A percentile compares a stretch with the other conserved stretches of the same genome.
Conservation (phyloP, 2,113 vertebrate genomes). For the Atrichornis clamosus region DNA sequence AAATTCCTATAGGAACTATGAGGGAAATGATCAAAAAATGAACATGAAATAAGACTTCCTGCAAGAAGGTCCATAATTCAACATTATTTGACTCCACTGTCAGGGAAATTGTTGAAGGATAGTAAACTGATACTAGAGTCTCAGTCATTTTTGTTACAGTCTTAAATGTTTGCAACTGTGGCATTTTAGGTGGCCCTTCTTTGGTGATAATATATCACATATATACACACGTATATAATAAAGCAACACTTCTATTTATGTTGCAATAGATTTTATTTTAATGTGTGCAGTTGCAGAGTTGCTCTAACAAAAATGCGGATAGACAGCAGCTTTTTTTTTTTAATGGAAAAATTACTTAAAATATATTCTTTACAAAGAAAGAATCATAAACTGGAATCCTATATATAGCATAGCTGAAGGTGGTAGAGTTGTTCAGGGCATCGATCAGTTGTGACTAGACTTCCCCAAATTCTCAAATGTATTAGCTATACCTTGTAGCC, state of each 20-base stretch:
- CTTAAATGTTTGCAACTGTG: slow-evolving; percentile 75
- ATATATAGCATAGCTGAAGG: background rate
- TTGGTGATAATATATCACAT: slow-evolving; percentile 51
- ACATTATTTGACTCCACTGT: slow-evolving; percentile 79
- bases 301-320: background rate
- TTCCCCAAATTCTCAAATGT: background rate
- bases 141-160: slow-evolving; percentile 72
- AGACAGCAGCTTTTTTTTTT: background rate
- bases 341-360: background rate
- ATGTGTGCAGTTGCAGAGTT: background rate
- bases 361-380: background rate
- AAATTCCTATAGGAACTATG: slow-evolving; percentile 69
- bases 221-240: slow-evolving; percentile 50
- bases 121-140: slow-evolving; percentile 73
- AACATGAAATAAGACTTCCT: slow-evolving; percentile 78
- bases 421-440: background rate
- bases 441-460: background rate
- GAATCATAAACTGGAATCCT: background rate
- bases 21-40: slow-evolving; percentile 75
- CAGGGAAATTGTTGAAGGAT: slow-evolving; percentile 74
- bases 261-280: slow-evolving; percentile 22
- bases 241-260: slow-evolving; percentile 55
- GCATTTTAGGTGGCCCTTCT: slow-evolving; percentile 54
- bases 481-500: background rate
- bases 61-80: slow-evolving; percentile 76